Evolutionary conservation across 2,888 invertebrate genomes (phyloP).

Genomic region (Sarcophaga subvicina): DNA sequence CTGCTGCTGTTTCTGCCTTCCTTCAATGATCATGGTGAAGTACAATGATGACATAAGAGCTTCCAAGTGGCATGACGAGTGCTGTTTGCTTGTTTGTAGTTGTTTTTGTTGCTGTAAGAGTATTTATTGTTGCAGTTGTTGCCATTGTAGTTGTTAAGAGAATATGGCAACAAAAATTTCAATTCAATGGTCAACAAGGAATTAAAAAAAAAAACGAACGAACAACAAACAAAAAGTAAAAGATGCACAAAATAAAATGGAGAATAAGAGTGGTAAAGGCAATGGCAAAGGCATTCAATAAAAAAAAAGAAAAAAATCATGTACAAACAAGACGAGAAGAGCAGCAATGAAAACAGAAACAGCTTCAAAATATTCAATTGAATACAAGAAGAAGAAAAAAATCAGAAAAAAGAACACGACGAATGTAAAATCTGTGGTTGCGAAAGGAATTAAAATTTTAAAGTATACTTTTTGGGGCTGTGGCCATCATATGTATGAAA

Average conservation of each 20-base stretch:
- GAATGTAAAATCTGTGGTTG: conserved; percentile 65
- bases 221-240: conserved; percentile 1
- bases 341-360: conserved; percentile 18
- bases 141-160: conserved; percentile 44
- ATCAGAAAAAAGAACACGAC: conserved; percentile 36
- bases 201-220: conserved; percentile 16
- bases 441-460: conserved; percentile 68
- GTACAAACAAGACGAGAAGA: conserved; percentile 2
- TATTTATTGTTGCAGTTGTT: background rate
- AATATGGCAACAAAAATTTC: conserved; percentile 66
- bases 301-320: background rate
- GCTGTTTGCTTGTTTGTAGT: conserved; percentile 33
- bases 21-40: conserved; percentile 41
- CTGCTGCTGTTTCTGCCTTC: background rate
- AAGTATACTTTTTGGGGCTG: conserved; percentile 69
- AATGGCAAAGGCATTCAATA: background rate
- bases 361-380: conserved; percentile 57
- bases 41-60: conserved; percentile 64
- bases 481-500: background rate
- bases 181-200: conserved; percentile 66
- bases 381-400: conserved; percentile 38
- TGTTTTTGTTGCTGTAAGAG: background rate
- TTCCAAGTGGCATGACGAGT: conserved; percentile 63
- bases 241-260: background rate
- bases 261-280: conserved; percentile 1